A percentile compares a stretch with the other conserved stretches of the same genome.
Conservation (phyloP, 2,113 vertebrate species). For the Theropithecus gelada region DNA sequence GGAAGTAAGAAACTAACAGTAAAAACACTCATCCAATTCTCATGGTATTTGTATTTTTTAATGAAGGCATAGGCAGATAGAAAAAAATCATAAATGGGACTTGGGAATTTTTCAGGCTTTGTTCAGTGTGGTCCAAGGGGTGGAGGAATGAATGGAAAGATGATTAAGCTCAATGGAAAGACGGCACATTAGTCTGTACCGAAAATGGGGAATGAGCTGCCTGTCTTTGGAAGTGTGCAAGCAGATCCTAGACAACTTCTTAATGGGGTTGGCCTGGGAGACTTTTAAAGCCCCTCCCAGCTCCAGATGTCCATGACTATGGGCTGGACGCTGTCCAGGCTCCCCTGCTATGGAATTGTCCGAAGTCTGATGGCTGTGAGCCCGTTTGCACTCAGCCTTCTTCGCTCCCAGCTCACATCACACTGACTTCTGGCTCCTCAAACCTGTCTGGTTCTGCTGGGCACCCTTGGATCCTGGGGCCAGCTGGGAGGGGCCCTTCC, state of each 20-base stretch:
- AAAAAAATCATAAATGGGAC: background rate
- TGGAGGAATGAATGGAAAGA: background rate
- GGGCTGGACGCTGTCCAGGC: background rate
- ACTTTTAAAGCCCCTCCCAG: background rate
- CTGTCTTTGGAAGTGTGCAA: background rate
- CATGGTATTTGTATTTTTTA: background rate
- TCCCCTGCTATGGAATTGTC: background rate
- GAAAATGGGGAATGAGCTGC: background rate
- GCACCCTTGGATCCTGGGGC: background rate
- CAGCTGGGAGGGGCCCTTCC: background rate
- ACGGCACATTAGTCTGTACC: background rate
- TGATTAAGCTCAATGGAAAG: background rate
- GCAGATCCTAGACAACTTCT: background rate
- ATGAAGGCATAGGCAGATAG: background rate
- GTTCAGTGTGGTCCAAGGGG: background rate
- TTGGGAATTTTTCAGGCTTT: background rate
- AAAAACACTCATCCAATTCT: background rate
- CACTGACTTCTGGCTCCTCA: slow-evolving; percentile 46
- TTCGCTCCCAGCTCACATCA: background rate
- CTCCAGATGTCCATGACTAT: background rate
- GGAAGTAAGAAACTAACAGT: background rate
- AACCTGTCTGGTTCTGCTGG: background rate
- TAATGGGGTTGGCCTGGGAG: background rate
- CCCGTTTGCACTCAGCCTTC: background rate
- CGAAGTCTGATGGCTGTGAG: background rate